Percentiles rank a stretch among this genome's conserved stretches.
phyloP scores from a whole-genome alignment of 2,113 vertebrate genomes.

The Neodontobutis hainanensis region DNA sequence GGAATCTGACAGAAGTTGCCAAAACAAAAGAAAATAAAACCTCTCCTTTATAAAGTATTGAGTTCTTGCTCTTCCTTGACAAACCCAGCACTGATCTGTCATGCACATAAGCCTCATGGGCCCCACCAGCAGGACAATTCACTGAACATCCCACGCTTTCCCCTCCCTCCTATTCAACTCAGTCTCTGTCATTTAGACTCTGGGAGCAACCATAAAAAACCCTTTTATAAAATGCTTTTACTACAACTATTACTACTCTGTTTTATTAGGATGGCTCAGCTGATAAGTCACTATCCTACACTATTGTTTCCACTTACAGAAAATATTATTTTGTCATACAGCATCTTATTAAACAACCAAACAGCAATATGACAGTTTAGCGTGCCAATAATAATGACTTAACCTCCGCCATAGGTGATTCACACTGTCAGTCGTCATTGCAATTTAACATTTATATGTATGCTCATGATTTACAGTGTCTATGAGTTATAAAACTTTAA shows the following conservation, averaged over 20 bases:
- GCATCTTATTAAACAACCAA: not conserved
- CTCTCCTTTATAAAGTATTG: not conserved
- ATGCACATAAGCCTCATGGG: constrained; percentile 12
- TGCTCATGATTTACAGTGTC: no score
- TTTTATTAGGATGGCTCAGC: constrained; percentile 1
- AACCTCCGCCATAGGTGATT: not conserved
- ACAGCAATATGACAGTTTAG: constrained; percentile 1
- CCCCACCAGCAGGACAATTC: not conserved
- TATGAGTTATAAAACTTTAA: no score
- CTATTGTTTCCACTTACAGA: constrained; percentile 4
- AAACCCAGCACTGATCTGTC: constrained; percentile 1
- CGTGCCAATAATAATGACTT: not conserved
- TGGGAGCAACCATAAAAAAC: not conserved
- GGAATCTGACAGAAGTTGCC: not conserved
- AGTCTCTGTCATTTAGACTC: constrained; percentile 2
- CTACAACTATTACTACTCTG: not conserved
- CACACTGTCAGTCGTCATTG: not conserved
- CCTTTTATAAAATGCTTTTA: constrained; percentile 8
- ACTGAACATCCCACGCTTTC: not conserved
- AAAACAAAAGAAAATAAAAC: not conserved
- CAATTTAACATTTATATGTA: not conserved
- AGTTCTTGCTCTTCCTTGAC: not conserved
- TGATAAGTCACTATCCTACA: not conserved
- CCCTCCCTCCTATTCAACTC: not conserved
- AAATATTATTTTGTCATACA: not conserved